Conservation (phyloP, 2,888 invertebrate species). For the Coenonympha arcania region DNA sequence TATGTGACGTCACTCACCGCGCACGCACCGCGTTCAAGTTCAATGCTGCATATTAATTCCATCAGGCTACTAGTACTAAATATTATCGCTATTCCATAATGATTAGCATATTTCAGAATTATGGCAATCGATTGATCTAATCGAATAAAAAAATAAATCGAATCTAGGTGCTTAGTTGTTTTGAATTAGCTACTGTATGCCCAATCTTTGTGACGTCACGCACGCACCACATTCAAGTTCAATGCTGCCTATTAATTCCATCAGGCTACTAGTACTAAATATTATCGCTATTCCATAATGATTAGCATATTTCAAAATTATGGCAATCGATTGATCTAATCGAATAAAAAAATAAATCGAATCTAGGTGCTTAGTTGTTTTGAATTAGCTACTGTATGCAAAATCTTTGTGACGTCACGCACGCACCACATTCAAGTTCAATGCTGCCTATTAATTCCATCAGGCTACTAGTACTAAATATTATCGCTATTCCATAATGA, state of each 20-base stretch:
- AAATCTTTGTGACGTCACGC: slow-evolving; percentile 45
- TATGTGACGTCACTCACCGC: slow-evolving; percentile 53
- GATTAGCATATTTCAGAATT: slow-evolving; percentile 16
- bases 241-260: slow-evolving; percentile 48
- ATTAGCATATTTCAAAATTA: slow-evolving; percentile 15
- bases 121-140: slow-evolving; percentile 2
- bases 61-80: slow-evolving; percentile 9
- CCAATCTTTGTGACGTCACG: slow-evolving; percentile 41
- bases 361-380: too few relatives aligned
- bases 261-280: slow-evolving; percentile 8
- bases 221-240: slow-evolving; percentile 68
- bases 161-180: too few relatives aligned
- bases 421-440: slow-evolving; percentile 69
- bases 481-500: too few relatives aligned
- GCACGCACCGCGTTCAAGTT: slow-evolving; percentile 66
- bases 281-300: too few relatives aligned
- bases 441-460: slow-evolving; percentile 44
- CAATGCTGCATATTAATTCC: slow-evolving; percentile 51
- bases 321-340: too few relatives aligned
- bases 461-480: slow-evolving; percentile 9
- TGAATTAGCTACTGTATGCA: too few relatives aligned
- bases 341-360: too few relatives aligned
- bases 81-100: too few relatives aligned
- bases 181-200: too few relatives aligned
- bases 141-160: too few relatives aligned